Evolutionary conservation across 2,797 vertebrate species (phyloP), one percentile per base, ranked within the genome.

Genomic region (Oreochromis mossambicus): DNA sequence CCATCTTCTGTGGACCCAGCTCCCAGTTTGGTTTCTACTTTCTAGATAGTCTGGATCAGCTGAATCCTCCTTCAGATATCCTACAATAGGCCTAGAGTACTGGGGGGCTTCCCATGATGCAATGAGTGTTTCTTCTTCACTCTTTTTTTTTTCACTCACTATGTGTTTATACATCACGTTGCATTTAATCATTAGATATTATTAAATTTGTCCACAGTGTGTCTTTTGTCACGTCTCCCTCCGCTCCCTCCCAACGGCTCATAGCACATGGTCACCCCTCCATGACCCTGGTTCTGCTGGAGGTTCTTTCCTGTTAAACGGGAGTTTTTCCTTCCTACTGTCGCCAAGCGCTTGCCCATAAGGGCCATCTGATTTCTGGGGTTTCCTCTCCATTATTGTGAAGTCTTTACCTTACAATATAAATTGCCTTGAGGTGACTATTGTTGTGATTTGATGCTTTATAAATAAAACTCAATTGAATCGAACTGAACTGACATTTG

Each of bases 71-170:
- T 63, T 63, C n/a, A 36, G 19, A 63, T 63, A 63, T 63, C n/a
- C 58, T 63, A 63, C 58, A 36, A 63, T 63, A 36, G 19, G 58
- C 17, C 32, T 36, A 63, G 32, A 63, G 32, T 36, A 19, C 32
- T 63, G 58, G 19, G 1, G 32, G 32, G 6, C 58, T 63, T 63
- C 17, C 32, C 58, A 63, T 36, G 10, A 36, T 63, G 17, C 32
- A 36, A 63, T 36, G 32, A 63, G 17, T 63, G n/a, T 63, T 36
- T 63, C 58, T 36, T 36, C 32, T n/a, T 63, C 32, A 36, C 32
- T 63, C 32, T n/a, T 36, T 36, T n/a, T 0, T n/a, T 12, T 0
- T 4, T 0, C 11, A 0, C 55, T 32, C 32, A 11, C 17, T n/a
- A 4, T 36, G 34, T 63, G 58, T 36, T 63, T 36, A 36, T 13